phyloP scores from a whole-genome alignment of 2,113 vertebrate genomes.

The Fulmarus glacialis region DNA sequence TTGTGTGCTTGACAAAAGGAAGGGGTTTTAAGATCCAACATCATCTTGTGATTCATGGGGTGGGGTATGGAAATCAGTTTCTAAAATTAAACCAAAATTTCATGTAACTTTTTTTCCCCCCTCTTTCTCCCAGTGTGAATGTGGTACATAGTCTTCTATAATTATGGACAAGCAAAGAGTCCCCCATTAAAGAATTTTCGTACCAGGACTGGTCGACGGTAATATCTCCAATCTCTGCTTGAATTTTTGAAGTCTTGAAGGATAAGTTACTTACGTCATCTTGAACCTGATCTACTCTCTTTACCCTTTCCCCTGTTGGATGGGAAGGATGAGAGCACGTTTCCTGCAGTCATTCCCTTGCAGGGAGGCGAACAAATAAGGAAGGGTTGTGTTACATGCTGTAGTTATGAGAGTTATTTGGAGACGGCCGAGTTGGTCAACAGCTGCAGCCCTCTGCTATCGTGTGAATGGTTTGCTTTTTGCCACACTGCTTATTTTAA shows the following conservation, averaged over 20 bases:
- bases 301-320: background rate
- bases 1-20: background rate
- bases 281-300: background rate
- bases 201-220: background rate
- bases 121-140: background rate
- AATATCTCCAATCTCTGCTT: background rate
- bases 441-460: constrained; percentile 47
- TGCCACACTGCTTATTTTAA: constrained; percentile 35
- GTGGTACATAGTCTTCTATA: background rate
- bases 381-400: background rate
- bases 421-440: background rate
- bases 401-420: constrained; percentile 30
- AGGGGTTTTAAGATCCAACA: background rate
- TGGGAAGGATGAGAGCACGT: background rate
- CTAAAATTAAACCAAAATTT: background rate
- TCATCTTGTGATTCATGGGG: background rate
- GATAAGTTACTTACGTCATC: background rate
- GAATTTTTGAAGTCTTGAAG: background rate
- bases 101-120: too few species aligned
- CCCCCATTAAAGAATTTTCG: background rate
- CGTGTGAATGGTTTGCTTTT: background rate
- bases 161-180: background rate
- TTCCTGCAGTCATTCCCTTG: background rate
- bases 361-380: too few species aligned
- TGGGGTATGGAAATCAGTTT: background rate